Evolutionary conservation across 2,113 vertebrate genomes (phyloP), one percentile per base, ranked within the genome.

Genomic region (Plotosus lineatus): DNA sequence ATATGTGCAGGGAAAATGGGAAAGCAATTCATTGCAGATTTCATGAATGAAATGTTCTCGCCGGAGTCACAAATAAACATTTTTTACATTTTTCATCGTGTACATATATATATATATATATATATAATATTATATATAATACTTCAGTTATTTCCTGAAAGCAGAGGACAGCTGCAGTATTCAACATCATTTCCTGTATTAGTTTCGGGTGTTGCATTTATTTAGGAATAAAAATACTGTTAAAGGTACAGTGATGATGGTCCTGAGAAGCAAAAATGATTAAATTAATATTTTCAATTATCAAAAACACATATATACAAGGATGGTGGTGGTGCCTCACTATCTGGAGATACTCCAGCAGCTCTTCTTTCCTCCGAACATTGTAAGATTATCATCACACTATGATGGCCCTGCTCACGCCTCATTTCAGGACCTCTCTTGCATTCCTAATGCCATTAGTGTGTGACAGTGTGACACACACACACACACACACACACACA

Each of bases 351-450:
- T 51, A 21, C 72, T 83, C 19, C 51, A 21, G 56, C 66, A 61
- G 76, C 33, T 82, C 78, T 75, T 53, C 10, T 71, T 80, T 58
- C 53, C 46, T 66, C 77, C 31, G 82, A 75, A 79, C 86, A 76
- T 28, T 21, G n/a, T 58, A 75, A 82, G 82, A 84, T 82, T 81
- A 87, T 85, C 73, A 86, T 84, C 84, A 85, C 78, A 82, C 73
- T 66, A 58, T 80, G 81, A 83, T 78, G 77, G 73, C 63, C 31
- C 76, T 48, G 76, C 84, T 87, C 88, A 89, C 72, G 75, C 83
- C 80, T 88, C 88, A 88, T 87, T 89, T 85, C 85, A 81, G 82
- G 66, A 65, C 78, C 66, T 82, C 80, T 88, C 87, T 89, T 86
- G 88, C 88, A 84, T 87, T 85, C 78, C 84, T 89, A 87, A 88